Evolutionary conservation across 2,113 vertebrate species (phyloP), one percentile per base, ranked within the genome.

Genomic region (Romanogobio albipinnatus): DNA sequence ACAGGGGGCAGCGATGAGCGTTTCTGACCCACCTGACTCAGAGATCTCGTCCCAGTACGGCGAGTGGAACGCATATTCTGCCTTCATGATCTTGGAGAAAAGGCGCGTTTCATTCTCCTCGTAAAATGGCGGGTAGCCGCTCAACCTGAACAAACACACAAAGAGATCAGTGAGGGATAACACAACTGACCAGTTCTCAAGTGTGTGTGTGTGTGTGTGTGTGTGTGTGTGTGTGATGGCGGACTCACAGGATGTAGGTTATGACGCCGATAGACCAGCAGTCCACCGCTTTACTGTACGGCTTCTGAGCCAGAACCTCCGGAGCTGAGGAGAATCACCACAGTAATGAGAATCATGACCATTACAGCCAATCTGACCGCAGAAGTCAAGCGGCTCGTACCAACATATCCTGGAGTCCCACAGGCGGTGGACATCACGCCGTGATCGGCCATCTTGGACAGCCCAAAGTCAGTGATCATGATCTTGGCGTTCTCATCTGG

Each of bases 231-330:
- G 39, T 39, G n/a, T 5, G 15, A 78, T 49, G 84, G 88, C 24
- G 10, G 13, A 96, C 97, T 98, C 91, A 99, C 98, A 99, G 87
- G 89, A 99, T 98, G 78, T 99, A 99, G 4, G 97, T 96, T 90
- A 99, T 98, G 84, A 98, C 97, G 45, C 98, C 98, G 10, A 99
- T 98, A 62, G 98, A 98, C 98, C 98, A 99, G 94, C 98, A 99
- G 87, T 99, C 97, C 81, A 99, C 97, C 0, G 97, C 95, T 92
- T 98, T 98, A 91, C 95, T 98, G 92, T 99, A 98, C 0, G 97
- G 97, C 79, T 97, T 98, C 94, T 97, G 97, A 9, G 96, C 95
- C 53, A 99, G 90, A 83, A 99, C 97, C 66, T 99, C 98, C 0
- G 98, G 97, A 81, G 98, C 98, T 99, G 90, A 70, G 1, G 26